phyloP scores from a whole-genome alignment of 2,888 invertebrate species.

The Diarsia dahlii region DNA sequence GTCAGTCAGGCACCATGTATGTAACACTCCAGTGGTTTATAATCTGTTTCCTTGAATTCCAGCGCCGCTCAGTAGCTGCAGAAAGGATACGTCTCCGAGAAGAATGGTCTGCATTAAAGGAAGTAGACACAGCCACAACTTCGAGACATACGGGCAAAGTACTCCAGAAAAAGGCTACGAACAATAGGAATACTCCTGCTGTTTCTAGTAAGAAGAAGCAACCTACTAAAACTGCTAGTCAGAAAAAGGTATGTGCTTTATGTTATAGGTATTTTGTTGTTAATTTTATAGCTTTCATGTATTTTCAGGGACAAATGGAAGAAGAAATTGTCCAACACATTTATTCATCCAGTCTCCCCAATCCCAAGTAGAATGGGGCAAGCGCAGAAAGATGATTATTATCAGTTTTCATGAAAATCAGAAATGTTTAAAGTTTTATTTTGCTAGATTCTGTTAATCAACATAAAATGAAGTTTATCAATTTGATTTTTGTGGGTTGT shows the following conservation, averaged over 20 bases:
- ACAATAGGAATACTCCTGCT: conserved; percentile 37
- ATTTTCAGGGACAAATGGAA: no score
- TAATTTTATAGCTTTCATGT: no score
- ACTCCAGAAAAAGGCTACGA: conserved; percentile 50
- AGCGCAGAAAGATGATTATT: no score
- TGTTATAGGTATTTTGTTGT: background rate
- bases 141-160: conserved; percentile 25
- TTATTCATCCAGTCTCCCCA: no score
- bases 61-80: conserved; percentile 85
- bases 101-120: conserved; percentile 86
- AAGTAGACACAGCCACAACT: conserved; percentile 65
- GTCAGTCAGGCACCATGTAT: background rate
- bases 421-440: background rate
- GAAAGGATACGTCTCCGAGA: conserved; percentile 82
- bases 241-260: conserved; percentile 47
- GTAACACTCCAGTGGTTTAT: background rate
- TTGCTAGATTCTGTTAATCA: background rate
- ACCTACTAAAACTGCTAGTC: conserved; percentile 8
- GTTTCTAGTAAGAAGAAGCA: conserved; percentile 41
- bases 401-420: background rate
- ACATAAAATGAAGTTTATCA: no score
- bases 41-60: conserved; percentile 54
- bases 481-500: background rate
- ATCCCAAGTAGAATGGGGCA: no score
- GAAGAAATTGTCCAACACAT: no score